Evolutionary conservation across 2,113 vertebrate genomes (phyloP).

Genomic region (Pluvianellus socialis): DNA sequence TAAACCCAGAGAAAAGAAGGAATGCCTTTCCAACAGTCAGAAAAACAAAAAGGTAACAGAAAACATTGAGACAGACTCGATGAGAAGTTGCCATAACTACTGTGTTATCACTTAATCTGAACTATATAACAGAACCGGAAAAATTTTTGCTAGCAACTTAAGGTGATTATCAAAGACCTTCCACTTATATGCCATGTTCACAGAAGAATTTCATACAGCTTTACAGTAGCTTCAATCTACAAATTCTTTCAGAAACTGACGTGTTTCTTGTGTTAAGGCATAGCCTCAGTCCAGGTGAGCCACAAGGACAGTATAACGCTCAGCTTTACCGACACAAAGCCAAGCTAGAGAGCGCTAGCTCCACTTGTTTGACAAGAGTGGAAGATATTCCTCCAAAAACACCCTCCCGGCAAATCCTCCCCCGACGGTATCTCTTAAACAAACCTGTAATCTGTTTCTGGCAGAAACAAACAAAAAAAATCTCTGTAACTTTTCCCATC

Average conservation of each 20-base stretch:
- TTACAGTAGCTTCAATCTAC: background rate
- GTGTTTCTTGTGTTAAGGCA: background rate
- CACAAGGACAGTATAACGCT: rapidly evolving
- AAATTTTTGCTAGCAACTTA: background rate
- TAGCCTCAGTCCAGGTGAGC: background rate
- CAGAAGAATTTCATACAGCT: background rate
- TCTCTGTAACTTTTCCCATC: background rate
- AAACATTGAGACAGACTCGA: background rate
- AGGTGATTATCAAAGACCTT: background rate
- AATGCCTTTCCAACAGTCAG: background rate
- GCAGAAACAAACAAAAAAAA: background rate
- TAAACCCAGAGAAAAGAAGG: background rate
- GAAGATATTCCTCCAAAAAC: background rate
- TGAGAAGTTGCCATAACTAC: background rate
- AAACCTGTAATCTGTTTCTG: background rate
- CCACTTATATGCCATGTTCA: rapidly evolving
- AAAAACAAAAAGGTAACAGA: background rate
- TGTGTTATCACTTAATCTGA: background rate
- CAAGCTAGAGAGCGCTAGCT: background rate
- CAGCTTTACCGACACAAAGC: background rate
- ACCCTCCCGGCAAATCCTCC: background rate
- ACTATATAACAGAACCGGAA: background rate
- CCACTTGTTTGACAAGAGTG: rapidly evolving
- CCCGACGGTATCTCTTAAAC: background rate
- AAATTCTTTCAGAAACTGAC: background rate